Percentiles rank a stretch among this genome's conserved stretches.
phyloP scores from a whole-genome alignment of 2,797 vertebrate genomes.

The Chloroceryle inda region DNA sequence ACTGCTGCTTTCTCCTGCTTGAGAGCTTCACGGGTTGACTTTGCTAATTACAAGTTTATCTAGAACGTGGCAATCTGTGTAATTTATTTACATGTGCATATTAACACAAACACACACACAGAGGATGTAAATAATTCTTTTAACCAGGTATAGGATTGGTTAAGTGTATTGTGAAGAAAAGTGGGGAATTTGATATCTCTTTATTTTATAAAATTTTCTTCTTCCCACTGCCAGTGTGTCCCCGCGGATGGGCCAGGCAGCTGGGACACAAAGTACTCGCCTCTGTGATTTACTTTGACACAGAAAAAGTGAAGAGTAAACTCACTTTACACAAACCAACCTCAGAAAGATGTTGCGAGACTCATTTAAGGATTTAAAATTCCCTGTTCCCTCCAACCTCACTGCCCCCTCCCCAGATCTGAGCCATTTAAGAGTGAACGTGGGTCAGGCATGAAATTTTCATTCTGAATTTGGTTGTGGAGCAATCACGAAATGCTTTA shows the following conservation, averaged over 20 bases:
- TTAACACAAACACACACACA: neutral
- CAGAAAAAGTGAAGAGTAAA: neutral
- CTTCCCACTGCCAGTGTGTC: rapidly evolving
- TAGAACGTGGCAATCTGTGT: neutral
- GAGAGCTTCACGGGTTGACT: neutral
- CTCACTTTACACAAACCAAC: neutral
- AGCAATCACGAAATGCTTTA: neutral
- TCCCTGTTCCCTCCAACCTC: neutral
- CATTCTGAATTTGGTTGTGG: neutral
- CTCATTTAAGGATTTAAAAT: neutral
- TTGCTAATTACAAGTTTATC: neutral
- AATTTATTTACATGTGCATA: neutral
- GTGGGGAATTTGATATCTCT: neutral
- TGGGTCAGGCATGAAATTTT: neutral
- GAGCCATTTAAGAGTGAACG: neutral
- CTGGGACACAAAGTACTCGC: rapidly evolving
- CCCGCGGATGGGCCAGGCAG: neutral
- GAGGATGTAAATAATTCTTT: neutral
- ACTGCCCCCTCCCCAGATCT: neutral
- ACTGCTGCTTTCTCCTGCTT: neutral
- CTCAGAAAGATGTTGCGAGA: neutral
- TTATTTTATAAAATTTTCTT: neutral
- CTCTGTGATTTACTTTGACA: neutral
- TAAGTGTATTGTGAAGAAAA: neutral
- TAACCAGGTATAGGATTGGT: neutral